Conservation (phyloP, 2,888 invertebrate species). For the Druceiella hillmani region DNA sequence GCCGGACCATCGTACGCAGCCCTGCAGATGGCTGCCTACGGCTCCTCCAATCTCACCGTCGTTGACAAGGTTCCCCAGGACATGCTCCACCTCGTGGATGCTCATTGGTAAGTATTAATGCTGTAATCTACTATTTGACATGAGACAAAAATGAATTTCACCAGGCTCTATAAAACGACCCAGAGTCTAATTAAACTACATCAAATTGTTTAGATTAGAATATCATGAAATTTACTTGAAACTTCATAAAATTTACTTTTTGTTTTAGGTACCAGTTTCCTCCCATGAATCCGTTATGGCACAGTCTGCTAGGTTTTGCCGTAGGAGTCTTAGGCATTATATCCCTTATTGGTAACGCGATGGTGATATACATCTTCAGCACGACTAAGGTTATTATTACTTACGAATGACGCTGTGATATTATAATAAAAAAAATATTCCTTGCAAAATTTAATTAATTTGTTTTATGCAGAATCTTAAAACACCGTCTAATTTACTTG, state of each 20-base stretch:
- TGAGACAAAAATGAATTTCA: no score
- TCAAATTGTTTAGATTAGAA: no score
- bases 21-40: no score
- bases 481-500: constrained; percentile 86
- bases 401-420: no score
- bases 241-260: no score
- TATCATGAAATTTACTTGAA: no score
- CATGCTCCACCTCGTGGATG: constrained; percentile 57
- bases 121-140: no score
- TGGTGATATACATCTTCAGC: constrained; percentile 70
- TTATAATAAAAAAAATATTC: no score
- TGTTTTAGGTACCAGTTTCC: constrained; percentile 75
- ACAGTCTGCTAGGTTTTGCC: constrained; percentile 71
- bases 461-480: constrained; percentile 53
- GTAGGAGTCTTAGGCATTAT: constrained; percentile 70
- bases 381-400: constrained; percentile 61
- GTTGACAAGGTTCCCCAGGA: constrained; percentile 62
- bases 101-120: constrained; percentile 57
- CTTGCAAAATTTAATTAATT: no score
- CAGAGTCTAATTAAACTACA: no score
- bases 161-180: no score
- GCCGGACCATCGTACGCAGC: no score
- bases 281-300: constrained; percentile 86
- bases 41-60: constrained; percentile 64
- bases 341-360: constrained; percentile 66